A percentile compares a stretch with the other conserved stretches of the same genome.
These are phyloP conservation scores for Chiloscyllium punctatum DNA, from an alignment of 2,797 vertebrate species.

Conservation along the genomic window DNA sequence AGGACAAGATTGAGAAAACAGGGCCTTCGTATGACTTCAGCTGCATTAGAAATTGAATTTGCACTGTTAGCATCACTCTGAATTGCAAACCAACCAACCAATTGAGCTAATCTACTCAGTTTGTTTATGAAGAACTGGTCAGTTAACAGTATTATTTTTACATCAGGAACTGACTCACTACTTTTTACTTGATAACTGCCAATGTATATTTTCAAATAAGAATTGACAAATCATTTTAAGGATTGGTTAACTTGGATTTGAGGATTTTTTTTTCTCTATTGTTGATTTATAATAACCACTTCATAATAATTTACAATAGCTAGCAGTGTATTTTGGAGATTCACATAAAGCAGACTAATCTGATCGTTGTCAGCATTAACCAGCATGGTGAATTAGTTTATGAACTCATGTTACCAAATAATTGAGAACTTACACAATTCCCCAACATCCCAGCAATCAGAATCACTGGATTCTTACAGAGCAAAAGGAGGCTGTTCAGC, in stretches of 20 bases:
- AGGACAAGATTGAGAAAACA: no score
- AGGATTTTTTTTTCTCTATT: not conserved
- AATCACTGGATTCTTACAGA: no score
- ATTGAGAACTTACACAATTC: not conserved
- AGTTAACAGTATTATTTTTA: not conserved
- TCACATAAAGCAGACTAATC: not conserved
- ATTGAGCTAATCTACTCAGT: no score
- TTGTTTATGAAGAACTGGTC: not conserved
- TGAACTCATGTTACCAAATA: not conserved
- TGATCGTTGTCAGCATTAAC: not conserved
- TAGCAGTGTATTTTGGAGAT: not conserved
- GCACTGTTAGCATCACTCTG: no score
- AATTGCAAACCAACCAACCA: no score
- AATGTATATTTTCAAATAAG: not conserved
- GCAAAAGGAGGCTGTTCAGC: no score
- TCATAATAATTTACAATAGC: not conserved
- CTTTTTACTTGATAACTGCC: not conserved
- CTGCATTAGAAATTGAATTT: no score
- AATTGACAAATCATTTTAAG: not conserved
- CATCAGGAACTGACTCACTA: not conserved
- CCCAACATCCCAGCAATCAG: not conserved
- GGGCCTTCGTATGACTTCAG: no score
- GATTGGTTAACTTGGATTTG: not conserved
- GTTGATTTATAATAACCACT: not conserved
- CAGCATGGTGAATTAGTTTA: not conserved